Percentiles rank a stretch among this genome's conserved stretches.
These are phyloP conservation scores for Bombus superbus DNA, from an alignment of 1,140 invertebrate species.

Conservation along the genomic window DNA sequence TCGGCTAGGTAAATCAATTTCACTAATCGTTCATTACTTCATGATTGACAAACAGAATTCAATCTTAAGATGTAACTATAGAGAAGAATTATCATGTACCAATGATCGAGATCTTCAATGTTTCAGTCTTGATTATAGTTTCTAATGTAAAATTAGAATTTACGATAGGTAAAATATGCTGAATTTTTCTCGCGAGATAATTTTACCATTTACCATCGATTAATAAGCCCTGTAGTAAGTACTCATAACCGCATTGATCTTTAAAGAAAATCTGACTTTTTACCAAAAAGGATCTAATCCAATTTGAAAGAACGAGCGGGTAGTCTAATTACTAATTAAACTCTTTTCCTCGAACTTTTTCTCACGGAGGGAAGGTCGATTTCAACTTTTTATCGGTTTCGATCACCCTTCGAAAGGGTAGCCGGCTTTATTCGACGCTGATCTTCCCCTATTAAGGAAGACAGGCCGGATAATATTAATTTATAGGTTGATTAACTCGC, in stretches of 20 bases:
- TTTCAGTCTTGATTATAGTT: no score
- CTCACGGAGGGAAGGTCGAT: neutral
- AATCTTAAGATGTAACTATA: neutral
- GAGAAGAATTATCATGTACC: neutral
- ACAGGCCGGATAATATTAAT: slow-evolving; percentile 56
- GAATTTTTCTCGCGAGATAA: no score
- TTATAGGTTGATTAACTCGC: slow-evolving; percentile 64
- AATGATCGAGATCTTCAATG: no score
- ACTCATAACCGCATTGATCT: slow-evolving; percentile 15
- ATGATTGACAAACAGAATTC: no score
- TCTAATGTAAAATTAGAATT: neutral
- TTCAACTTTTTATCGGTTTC: slow-evolving; percentile 40
- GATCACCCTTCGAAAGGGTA: neutral
- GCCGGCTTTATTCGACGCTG: neutral
- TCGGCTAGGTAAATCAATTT: neutral
- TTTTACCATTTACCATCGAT: neutral
- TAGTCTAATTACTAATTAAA: slow-evolving; percentile 24
- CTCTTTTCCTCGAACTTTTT: neutral
- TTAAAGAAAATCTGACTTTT: slow-evolving; percentile 1
- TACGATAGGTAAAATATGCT: neutral
- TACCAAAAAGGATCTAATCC: slow-evolving; percentile 15
- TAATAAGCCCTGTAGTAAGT: neutral
- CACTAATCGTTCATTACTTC: neutral
- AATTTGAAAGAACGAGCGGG: neutral
- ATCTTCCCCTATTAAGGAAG: slow-evolving; percentile 5